These are phyloP conservation scores for Oegoconia quadripuncta DNA, from an alignment of 2,888 invertebrate species.

Conservation along the genomic window DNA sequence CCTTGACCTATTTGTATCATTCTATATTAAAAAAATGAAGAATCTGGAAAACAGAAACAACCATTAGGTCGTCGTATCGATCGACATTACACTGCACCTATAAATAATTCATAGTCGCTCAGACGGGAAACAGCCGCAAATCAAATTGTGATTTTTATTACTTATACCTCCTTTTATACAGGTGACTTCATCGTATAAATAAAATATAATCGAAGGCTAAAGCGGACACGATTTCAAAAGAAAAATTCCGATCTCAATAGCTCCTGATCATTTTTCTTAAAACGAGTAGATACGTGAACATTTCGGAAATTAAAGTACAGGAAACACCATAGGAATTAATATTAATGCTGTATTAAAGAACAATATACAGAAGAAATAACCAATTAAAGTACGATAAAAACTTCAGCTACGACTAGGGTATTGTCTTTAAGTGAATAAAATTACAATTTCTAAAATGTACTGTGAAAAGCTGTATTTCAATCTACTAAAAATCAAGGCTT, in stretches of 20 bases:
- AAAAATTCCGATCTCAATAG: not conserved
- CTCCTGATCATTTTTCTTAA: too few species aligned
- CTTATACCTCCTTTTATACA: not conserved
- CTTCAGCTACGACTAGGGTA: too few species aligned
- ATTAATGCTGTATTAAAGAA: too few species aligned
- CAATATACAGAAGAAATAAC: too few species aligned
- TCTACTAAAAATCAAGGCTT: not conserved
- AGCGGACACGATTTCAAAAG: not conserved
- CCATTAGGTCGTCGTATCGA: slow-evolving; percentile 3
- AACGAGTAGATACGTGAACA: too few species aligned
- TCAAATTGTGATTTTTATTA: slow-evolving; percentile 8
- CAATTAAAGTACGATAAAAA: too few species aligned
- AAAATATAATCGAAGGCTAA: not conserved
- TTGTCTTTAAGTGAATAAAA: too few species aligned
- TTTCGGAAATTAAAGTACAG: too few species aligned
- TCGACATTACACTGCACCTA: slow-evolving; percentile 4
- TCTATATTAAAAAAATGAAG: not conserved
- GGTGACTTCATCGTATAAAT: not conserved
- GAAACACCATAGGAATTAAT: too few species aligned
- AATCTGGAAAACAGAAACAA: not conserved
- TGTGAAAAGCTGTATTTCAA: not conserved
- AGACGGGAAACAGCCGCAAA: slow-evolving; percentile 1
- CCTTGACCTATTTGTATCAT: not conserved
- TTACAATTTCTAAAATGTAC: too few species aligned
- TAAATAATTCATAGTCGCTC: slow-evolving; percentile 6